phyloP scores from a whole-genome alignment of 2,797 vertebrate species.

The Pyrrhura leucotis region DNA sequence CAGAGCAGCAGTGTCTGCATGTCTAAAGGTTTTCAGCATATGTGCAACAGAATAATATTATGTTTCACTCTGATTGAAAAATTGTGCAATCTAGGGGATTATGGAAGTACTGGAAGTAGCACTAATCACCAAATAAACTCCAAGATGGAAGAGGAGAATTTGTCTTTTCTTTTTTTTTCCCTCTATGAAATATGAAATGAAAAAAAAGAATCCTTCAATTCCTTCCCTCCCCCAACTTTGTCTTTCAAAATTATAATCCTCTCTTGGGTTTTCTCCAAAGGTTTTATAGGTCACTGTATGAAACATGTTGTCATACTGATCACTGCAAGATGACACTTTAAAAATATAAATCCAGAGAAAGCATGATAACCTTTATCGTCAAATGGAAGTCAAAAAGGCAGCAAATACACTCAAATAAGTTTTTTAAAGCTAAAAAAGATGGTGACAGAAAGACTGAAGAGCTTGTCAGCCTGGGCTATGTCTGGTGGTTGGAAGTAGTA shows the following conservation, averaged over 20 bases:
- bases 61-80: neutral
- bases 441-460: neutral
- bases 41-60: neutral
- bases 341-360: conserved; percentile 28
- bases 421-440: neutral
- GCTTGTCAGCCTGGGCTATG: neutral
- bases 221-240: neutral
- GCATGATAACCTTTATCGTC: conserved; percentile 23
- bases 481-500: neutral
- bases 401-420: neutral
- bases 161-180: neutral
- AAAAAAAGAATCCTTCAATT: neutral
- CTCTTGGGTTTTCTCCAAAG: conserved; percentile 20
- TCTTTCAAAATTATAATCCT: conserved; percentile 29
- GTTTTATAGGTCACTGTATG: neutral
- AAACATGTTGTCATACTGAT: conserved; percentile 36
- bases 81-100: conserved; percentile 4
- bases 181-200: neutral
- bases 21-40: conserved; percentile 20
- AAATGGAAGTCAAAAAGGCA: conserved; percentile 27
- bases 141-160: neutral
- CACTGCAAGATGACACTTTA: conserved; percentile 7
- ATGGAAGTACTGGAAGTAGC: neutral
- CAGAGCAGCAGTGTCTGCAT: neutral
- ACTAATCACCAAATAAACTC: neutral